Conservation (phyloP, 2,113 vertebrate genomes). For the Nesospiza acunhae region DNA sequence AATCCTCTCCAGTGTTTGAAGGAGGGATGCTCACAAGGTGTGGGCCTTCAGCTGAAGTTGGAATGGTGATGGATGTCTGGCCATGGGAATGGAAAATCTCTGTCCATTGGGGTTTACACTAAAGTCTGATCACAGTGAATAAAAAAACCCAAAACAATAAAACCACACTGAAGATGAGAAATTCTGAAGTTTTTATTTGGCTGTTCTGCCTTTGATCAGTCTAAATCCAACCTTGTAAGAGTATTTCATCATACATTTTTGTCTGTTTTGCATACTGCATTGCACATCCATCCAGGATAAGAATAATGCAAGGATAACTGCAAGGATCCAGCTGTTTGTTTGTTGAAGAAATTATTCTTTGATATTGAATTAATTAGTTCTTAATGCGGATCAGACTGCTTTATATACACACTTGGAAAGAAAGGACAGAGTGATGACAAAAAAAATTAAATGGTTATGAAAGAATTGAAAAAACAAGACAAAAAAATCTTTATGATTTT, state of each 20-base stretch:
- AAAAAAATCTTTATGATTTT: neutral
- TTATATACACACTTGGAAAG: neutral
- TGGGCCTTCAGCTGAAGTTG: neutral
- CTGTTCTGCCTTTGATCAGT: neutral
- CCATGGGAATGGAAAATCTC: neutral
- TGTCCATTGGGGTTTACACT: neutral
- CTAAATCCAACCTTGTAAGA: neutral
- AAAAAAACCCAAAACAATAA: neutral
- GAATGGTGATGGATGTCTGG: neutral
- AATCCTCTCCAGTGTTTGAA: neutral
- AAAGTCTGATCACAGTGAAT: neutral
- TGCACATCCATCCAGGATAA: neutral
- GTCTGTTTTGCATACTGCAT: neutral
- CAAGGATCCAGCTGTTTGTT: constrained; percentile 9
- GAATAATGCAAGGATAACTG: neutral
- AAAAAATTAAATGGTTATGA: neutral
- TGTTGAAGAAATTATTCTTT: neutral
- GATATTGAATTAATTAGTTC: constrained; percentile 30
- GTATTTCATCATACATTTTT: neutral
- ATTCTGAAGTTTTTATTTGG: neutral
- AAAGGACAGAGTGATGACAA: neutral
- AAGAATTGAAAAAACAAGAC: constrained; percentile 18
- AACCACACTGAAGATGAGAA: neutral
- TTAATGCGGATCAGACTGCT: neutral
- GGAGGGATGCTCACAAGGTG: neutral